Conservation (phyloP, 2,113 vertebrate species). For the Myotis brandtii region DNA sequence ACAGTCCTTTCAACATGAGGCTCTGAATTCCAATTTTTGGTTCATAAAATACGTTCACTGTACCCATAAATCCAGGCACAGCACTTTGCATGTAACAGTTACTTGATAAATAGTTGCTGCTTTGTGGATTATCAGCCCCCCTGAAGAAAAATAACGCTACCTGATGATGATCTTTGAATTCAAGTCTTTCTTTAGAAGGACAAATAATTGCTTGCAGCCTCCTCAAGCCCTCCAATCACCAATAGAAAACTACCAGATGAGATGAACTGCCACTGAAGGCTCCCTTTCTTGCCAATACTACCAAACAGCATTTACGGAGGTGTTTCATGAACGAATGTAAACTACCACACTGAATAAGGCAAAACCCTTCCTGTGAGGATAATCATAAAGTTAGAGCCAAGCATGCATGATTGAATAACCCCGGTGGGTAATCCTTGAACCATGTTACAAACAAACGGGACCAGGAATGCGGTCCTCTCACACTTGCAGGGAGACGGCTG, state of each 20-base stretch:
- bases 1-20: not conserved
- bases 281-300: not conserved
- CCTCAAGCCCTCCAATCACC: constrained; percentile 30
- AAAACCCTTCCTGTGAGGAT: not conserved
- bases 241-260: constrained; percentile 32
- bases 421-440: not conserved
- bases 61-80: not conserved
- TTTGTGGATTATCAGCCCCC: not conserved
- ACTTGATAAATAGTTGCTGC: not conserved
- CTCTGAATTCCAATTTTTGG: constrained; percentile 26
- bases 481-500: not conserved
- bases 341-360: not conserved
- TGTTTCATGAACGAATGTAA: constrained; percentile 38
- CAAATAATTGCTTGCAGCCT: constrained; percentile 14
- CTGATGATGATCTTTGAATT: constrained; percentile 24
- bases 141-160: not conserved
- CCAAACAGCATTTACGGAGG: not conserved
- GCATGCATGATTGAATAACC: not conserved
- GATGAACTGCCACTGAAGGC: not conserved
- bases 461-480: constrained; percentile 16
- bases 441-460: constrained; percentile 48
- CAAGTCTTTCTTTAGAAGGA: not conserved
- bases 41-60: not conserved
- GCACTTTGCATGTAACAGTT: not conserved
- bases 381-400: not conserved